Percentiles rank a stretch among this genome's conserved stretches.
These are phyloP conservation scores for Meliscaeva auricollis DNA, from an alignment of 2,888 invertebrate species.

Conservation along the genomic window DNA sequence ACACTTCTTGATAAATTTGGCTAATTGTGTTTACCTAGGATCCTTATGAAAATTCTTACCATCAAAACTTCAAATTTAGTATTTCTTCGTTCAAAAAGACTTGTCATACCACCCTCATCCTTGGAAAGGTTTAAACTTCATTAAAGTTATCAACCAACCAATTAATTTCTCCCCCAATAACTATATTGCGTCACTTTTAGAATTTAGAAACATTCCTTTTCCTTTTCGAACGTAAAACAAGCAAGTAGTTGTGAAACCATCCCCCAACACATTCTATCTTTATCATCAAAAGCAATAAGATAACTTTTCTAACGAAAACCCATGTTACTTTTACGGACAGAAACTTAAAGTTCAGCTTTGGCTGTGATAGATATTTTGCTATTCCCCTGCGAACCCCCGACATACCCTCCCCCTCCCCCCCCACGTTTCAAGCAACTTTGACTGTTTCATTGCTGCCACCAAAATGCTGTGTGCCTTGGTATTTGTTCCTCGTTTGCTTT, in stretches of 20 bases:
- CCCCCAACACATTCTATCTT: not conserved
- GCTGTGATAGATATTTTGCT: constrained; percentile 29
- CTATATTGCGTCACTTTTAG: constrained; percentile 1
- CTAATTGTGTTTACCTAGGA: no score
- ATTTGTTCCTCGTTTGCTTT: constrained; percentile 45
- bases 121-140: not conserved
- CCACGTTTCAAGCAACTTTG: not conserved
- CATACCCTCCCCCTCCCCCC: not conserved
- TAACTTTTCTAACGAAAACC: constrained; percentile 25
- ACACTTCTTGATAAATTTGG: not conserved
- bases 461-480: constrained; percentile 1
- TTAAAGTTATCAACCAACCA: constrained; percentile 31
- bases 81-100: not conserved
- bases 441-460: not conserved
- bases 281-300: constrained; percentile 22
- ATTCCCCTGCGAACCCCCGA: not conserved
- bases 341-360: constrained; percentile 54
- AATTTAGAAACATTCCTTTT: constrained; percentile 11
- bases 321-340: constrained; percentile 13
- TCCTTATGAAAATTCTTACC: no score
- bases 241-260: not conserved
- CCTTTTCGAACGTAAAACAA: constrained; percentile 20
- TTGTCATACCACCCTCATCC: not conserved
- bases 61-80: no score
- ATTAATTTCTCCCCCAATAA: constrained; percentile 14